Evolutionary conservation across 1,140 invertebrate species (phyloP), one percentile per base, ranked within the genome.

Genomic region (Bicyclus anynana): DNA sequence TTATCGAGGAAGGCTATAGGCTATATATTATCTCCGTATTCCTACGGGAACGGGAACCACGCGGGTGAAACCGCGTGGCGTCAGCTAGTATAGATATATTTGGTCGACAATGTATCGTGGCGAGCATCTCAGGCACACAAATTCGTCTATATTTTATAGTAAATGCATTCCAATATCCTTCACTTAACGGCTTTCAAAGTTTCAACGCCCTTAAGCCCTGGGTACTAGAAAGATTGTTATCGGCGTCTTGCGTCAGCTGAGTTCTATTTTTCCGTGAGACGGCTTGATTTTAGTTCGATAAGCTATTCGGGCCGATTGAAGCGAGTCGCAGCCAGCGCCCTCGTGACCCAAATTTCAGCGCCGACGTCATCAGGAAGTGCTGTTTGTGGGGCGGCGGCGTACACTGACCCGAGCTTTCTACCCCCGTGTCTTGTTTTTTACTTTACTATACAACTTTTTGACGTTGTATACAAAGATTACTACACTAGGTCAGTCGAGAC

Each of bases 341-440:
- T 72, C 71, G 65, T 83, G 80, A 83, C 80, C 81, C 72, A 80
- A 78, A 84, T 84, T 75, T 80, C 70, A 65, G 66, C 53, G 71
- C 68, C 77, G 74, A 84, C 81, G 81, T 84, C 79, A 84, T 73
- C 56, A 75, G 60, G 72, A 72, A 69, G 72, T 68, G 69, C 68
- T 72, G 65, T 65, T 78, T 76, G 74, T 80, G 66, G 80, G 78
- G 74, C 77, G 37, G 74, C 77, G 37, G 16, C 33, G 69, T 67
- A 67, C 68, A 58, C 65, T 74, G 61, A 69, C 65, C 69, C 52
- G 53, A 35, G 35, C 46, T 53, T 40, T 53, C 57, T 18, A 47
- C 50, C 55, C 51, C 52, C 49, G 42, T 52, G 26, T 49, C 53
- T 52, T 29, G 37, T 40, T 40, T 40, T n/a, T 2, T 17, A 17